Conservation (phyloP, 2,797 vertebrate species). For the Remorina albescens region DNA sequence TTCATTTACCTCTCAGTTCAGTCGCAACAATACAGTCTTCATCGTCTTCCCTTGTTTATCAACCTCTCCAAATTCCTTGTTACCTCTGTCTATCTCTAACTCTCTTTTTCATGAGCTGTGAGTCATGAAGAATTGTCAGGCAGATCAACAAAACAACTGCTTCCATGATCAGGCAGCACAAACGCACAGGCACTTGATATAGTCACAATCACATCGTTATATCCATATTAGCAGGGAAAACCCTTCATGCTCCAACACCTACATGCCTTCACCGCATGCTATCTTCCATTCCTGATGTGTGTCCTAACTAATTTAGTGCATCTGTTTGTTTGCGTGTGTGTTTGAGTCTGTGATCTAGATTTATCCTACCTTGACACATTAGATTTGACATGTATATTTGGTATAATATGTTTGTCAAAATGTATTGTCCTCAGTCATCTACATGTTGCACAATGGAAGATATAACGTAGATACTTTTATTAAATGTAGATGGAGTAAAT, state of each 20-base stretch:
- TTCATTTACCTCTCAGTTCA: constrained; percentile 48
- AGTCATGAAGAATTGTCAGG: constrained; percentile 59
- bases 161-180: constrained; percentile 28
- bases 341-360: constrained; percentile 20
- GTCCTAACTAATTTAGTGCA: constrained; percentile 38
- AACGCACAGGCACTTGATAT: constrained; percentile 20
- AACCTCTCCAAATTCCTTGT: constrained; percentile 51
- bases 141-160: constrained; percentile 48
- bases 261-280: constrained; percentile 41
- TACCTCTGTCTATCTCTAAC: constrained; percentile 60
- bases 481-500: not conserved
- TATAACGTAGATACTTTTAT: not conserved
- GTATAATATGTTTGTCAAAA: constrained; percentile 34
- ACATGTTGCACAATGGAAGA: not conserved
- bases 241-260: constrained; percentile 80
- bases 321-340: constrained; percentile 3
- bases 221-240: constrained; percentile 69
- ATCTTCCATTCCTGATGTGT: constrained; percentile 36
- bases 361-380: constrained; percentile 50
- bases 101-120: constrained; percentile 56
- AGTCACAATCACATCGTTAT: constrained; percentile 76
- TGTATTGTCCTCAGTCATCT: constrained; percentile 2
- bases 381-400: constrained; percentile 26
- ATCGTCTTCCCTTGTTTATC: constrained; percentile 62
- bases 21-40: constrained; percentile 63